Percentiles rank a stretch among this genome's conserved stretches.
phyloP scores from a whole-genome alignment of 1,140 invertebrate genomes.

The Dendrolimus punctatus region DNA sequence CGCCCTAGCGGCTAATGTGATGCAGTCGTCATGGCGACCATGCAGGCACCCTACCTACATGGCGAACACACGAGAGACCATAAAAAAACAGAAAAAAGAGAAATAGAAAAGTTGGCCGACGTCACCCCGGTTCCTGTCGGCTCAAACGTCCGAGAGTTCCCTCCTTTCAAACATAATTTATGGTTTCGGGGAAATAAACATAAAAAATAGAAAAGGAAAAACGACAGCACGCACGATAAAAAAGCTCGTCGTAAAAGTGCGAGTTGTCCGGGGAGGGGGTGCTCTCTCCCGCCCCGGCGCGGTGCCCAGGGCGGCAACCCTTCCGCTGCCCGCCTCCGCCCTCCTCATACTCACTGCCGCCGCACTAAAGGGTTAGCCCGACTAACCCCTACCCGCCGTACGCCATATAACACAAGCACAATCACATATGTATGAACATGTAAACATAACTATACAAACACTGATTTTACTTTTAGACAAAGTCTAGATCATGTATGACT shows the following conservation, averaged over 20 bases:
- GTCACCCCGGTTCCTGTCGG: slow-evolving; percentile 63
- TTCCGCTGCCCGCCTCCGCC: slow-evolving; percentile 58
- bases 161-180: slow-evolving; percentile 72
- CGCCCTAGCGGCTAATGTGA: slow-evolving; percentile 45
- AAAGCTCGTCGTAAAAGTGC: slow-evolving; percentile 67
- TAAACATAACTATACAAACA: background rate
- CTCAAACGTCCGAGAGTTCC: slow-evolving; percentile 65
- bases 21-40: slow-evolving; percentile 60
- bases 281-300: slow-evolving; percentile 8
- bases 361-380: slow-evolving; percentile 59
- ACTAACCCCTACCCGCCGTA: slow-evolving; percentile 37
- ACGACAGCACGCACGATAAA: slow-evolving; percentile 70
- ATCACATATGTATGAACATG: background rate
- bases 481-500: background rate
- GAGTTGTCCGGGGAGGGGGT: slow-evolving; percentile 32
- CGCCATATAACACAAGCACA: slow-evolving; percentile 4
- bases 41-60: slow-evolving; percentile 44
- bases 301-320: slow-evolving; percentile 53
- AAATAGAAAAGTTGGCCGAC: slow-evolving; percentile 50
- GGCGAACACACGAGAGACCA: slow-evolving; percentile 42
- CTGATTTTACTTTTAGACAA: background rate
- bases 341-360: slow-evolving; percentile 31
- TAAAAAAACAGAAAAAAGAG: slow-evolving; percentile 59
- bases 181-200: slow-evolving; percentile 70
- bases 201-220: slow-evolving; percentile 72